Base-by-base conservation (phyloP, 1,140 invertebrate species). In the Helicorthomorpha holstii region DNA sequence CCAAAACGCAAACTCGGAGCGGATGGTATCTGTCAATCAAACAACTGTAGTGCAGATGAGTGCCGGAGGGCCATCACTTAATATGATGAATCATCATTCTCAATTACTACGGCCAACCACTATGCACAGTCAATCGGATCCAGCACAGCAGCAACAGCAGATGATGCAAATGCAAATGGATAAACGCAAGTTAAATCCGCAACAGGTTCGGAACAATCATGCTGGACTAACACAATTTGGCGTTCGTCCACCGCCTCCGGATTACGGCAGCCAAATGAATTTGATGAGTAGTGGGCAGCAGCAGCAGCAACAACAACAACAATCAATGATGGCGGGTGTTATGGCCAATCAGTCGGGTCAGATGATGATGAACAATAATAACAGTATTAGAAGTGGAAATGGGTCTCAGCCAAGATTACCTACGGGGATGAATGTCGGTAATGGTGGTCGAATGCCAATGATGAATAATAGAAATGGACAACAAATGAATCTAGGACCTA, bases 281-380 rank as follows among this genome's bases (percentile, higher is more conserved):
- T 16, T 7, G 16, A 34, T 34, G 29, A 16, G 7, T 34, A 34
- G 29, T 34, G 7, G 7, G 7, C 29, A 34, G 16, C 29, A 34
- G 29, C 29, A 34, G 16, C 53, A 54, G 34, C 45, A 46, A 26
- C 45, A 46, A 46, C 45, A 46, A 46, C 53, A 54, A 22, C 26
- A 26, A 1, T 43, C n/a, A 10, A 34, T 34, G 29, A 34, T 34
- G 29, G 29, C 16, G 16, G 29, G 29, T 34, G 29, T 7, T 34
- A 7, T 16, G 7, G 29, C 29, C 7, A 16, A 16, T 34, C 29
- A 7, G 7, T 34, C 29, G 29, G 29, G 7, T n/a, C n/a, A n/a
- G n/a, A n/a, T n/a, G n/a, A n/a, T n/a, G n/a, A n/a, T n/a, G n/a
- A n/a, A n/a, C n/a, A n/a, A n/a, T 7, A 34, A 34, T 16, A 7